Conservation (phyloP, 2,888 invertebrate genomes). For the Ormyrus rosae region DNA sequence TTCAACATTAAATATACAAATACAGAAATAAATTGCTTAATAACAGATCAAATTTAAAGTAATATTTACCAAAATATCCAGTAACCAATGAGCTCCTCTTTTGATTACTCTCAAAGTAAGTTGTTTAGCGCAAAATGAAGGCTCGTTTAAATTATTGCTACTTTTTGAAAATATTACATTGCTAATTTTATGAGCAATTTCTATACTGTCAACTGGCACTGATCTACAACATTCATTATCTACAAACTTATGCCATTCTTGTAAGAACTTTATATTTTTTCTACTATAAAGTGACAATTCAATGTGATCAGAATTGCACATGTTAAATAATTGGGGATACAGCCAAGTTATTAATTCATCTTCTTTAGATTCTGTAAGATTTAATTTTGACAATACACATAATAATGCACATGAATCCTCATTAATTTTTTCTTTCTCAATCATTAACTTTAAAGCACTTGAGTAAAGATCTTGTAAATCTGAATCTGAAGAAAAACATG, state of each 20-base stretch:
- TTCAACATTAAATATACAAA: constrained; percentile 51
- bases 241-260: constrained; percentile 65
- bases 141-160: constrained; percentile 49
- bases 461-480: constrained; percentile 67
- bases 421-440: constrained; percentile 60
- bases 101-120: constrained; percentile 64
- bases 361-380: constrained; percentile 63
- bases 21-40: constrained; percentile 28
- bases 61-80: constrained; percentile 68
- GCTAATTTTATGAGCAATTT: constrained; percentile 62
- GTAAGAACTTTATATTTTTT: constrained; percentile 64
- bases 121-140: constrained; percentile 63
- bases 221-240: constrained; percentile 61
- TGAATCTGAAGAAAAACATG: constrained; percentile 59
- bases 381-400: constrained; percentile 68
- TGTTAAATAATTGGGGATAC: constrained; percentile 64
- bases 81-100: constrained; percentile 67
- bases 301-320: constrained; percentile 60
- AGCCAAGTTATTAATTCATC: constrained; percentile 64
- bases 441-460: constrained; percentile 60
- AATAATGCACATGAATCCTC: constrained; percentile 60
- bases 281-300: constrained; percentile 68
- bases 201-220: constrained; percentile 55
- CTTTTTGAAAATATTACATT: constrained; percentile 61
- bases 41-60: neutral